Conservation (phyloP, 2,888 invertebrate species). For the Sthenelais limicola region DNA sequence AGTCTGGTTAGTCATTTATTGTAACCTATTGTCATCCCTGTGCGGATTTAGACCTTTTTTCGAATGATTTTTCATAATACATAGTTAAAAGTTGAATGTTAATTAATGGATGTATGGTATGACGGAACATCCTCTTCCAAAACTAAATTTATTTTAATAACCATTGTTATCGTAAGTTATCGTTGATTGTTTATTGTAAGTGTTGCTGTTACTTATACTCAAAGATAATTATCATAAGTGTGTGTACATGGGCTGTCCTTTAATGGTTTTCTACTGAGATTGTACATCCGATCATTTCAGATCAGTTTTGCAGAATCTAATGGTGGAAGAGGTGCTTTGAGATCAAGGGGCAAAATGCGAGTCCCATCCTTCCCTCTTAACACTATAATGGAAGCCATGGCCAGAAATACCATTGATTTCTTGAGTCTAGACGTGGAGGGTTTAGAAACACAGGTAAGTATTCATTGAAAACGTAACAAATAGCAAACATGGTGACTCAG, state of each 20-base stretch:
- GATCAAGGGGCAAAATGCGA: background rate
- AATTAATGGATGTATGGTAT: too few relatives aligned
- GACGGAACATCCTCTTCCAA: too few relatives aligned
- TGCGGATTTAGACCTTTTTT: too few relatives aligned
- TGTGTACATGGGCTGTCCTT: background rate
- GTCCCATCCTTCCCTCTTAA: background rate
- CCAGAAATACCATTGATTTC: background rate
- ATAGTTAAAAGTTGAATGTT: too few relatives aligned
- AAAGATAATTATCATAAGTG: too few relatives aligned
- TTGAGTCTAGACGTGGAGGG: slow-evolving; percentile 19
- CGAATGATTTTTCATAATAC: too few relatives aligned
- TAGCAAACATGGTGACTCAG: too few relatives aligned
- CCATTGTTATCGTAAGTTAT: too few relatives aligned
- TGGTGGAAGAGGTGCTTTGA: background rate
- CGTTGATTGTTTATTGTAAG: background rate
- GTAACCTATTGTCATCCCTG: background rate
- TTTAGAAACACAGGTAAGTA: background rate
- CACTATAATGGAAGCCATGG: background rate
- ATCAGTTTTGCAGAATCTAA: background rate
- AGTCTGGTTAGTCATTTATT: slow-evolving; percentile 5
- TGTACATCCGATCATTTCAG: too few relatives aligned
- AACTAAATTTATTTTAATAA: too few relatives aligned
- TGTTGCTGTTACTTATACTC: too few relatives aligned
- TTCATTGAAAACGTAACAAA: too few relatives aligned
- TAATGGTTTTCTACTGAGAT: background rate